phyloP scores from a whole-genome alignment of 2,888 invertebrate genomes.

The Folsomia manolachei region DNA sequence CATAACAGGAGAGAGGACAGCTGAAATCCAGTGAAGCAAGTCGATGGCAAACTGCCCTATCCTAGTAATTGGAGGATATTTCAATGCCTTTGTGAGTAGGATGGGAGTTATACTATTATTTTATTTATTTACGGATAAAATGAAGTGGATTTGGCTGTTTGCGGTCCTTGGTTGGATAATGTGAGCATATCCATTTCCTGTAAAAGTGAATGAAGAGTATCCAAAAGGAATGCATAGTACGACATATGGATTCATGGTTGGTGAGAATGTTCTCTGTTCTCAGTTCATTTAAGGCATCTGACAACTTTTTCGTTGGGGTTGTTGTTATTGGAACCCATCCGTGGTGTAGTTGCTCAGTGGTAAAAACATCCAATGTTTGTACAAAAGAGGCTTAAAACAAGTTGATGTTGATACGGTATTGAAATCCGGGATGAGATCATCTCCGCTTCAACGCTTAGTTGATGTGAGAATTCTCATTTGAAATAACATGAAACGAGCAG shows the following conservation, averaged over 20 bases:
- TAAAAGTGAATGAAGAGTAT: background rate
- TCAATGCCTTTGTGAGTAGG: background rate
- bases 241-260: background rate
- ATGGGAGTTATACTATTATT: no score
- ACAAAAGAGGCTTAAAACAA: conserved; percentile 20
- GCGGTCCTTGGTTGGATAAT: no score
- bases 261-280: background rate
- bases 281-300: background rate
- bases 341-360: no score
- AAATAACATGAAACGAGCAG: background rate
- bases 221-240: background rate
- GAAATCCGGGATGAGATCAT: conserved; percentile 32
- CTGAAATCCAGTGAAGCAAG: background rate
- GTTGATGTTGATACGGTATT: conserved; percentile 13
- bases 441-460: conserved; percentile 41
- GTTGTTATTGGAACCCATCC: no score
- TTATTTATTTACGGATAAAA: background rate
- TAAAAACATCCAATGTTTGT: conserved; percentile 15
- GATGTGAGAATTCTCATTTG: conserved; percentile 24
- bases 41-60: no score
- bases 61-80: background rate
- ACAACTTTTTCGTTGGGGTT: background rate
- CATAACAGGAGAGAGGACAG: no score
- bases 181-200: background rate
- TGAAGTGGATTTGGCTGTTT: background rate